These are phyloP conservation scores for Helicoverpa armigera DNA, from an alignment of 1,140 invertebrate species.

Conservation along the genomic window DNA sequence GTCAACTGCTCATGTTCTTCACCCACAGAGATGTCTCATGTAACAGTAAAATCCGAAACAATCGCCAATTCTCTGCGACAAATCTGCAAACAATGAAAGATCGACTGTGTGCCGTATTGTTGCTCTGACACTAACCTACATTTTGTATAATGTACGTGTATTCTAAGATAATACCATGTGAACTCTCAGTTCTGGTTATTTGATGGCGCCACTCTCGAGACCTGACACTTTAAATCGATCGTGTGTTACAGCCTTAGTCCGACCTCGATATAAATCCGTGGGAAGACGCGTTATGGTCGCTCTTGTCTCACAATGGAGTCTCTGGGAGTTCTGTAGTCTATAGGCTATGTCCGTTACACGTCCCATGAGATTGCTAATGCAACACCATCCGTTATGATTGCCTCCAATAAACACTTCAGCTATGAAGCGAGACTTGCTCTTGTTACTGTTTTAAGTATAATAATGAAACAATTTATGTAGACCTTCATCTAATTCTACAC, in stretches of 20 bases:
- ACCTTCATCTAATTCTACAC: background rate
- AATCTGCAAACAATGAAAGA: slow-evolving; percentile 30
- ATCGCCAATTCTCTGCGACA: slow-evolving; percentile 7
- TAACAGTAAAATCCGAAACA: slow-evolving; percentile 18
- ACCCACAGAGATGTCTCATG: background rate
- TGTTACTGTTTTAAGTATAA: slow-evolving; percentile 14
- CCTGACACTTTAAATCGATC: slow-evolving; percentile 33
- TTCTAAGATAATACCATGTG: slow-evolving; percentile 15
- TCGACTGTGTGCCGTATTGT: slow-evolving; percentile 11
- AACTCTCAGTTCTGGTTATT: slow-evolving; percentile 13
- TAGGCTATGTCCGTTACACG: slow-evolving; percentile 57
- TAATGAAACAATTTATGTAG: slow-evolving; percentile 3
- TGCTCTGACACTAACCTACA: slow-evolving; percentile 28
- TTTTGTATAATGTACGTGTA: background rate
- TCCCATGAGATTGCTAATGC: slow-evolving; percentile 63
- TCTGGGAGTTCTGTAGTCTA: slow-evolving; percentile 35
- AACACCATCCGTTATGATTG: slow-evolving; percentile 57
- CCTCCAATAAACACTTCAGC: slow-evolving; percentile 45
- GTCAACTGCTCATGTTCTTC: background rate
- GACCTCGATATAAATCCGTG: slow-evolving; percentile 65
- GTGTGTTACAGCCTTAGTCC: slow-evolving; percentile 40
- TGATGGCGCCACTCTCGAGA: background rate
- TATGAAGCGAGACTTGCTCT: background rate
- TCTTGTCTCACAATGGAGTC: slow-evolving; percentile 54
- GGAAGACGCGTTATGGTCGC: slow-evolving; percentile 61